Percentiles rank a stretch among this genome's conserved stretches.
phyloP scores from a whole-genome alignment of 2,888 invertebrate species.

The Lasioglossum zephyrum region DNA sequence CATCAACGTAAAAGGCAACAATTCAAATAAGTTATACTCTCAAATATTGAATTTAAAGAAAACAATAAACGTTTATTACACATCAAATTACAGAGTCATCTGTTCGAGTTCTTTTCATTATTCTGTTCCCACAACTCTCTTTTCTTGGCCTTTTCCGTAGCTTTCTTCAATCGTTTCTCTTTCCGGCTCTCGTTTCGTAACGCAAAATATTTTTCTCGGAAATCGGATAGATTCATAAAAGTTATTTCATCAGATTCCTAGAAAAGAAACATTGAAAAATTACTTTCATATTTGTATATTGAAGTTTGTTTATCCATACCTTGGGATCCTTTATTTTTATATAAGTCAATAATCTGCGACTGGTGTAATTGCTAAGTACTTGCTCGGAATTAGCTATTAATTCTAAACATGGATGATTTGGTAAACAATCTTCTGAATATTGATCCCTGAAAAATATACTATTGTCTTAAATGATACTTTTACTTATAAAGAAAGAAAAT shows the following conservation, averaged over 20 bases:
- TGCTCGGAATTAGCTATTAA: slow-evolving; percentile 96
- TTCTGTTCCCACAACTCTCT: slow-evolving; percentile 77
- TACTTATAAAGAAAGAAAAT: neutral
- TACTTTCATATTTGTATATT: neutral
- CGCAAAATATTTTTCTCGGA: slow-evolving; percentile 90
- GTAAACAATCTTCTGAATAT: slow-evolving; percentile 90
- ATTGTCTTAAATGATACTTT: neutral
- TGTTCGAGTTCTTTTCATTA: slow-evolving; percentile 71
- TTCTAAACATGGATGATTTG: slow-evolving; percentile 91
- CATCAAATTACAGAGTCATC: slow-evolving; percentile 67
- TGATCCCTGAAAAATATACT: slow-evolving; percentile 86
- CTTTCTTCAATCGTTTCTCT: slow-evolving; percentile 86
- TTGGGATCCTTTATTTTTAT: slow-evolving; percentile 89
- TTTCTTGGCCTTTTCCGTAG: slow-evolving; percentile 82
- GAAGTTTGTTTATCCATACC: slow-evolving; percentile 59
- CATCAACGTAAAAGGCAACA: slow-evolving; percentile 23
- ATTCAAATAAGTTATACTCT: slow-evolving; percentile 28
- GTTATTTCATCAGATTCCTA: slow-evolving; percentile 73
- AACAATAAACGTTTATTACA: slow-evolving; percentile 55
- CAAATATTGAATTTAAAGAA: slow-evolving; percentile 36
- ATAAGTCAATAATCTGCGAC: slow-evolving; percentile 94
- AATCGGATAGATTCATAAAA: slow-evolving; percentile 84
- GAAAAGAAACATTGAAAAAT: slow-evolving; percentile 12
- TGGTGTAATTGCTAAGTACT: slow-evolving; percentile 91
- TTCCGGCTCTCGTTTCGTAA: slow-evolving; percentile 88